These are phyloP conservation scores for Phalacrocorax carbo DNA, from an alignment of 2,113 vertebrate species.

Conservation along the genomic window DNA sequence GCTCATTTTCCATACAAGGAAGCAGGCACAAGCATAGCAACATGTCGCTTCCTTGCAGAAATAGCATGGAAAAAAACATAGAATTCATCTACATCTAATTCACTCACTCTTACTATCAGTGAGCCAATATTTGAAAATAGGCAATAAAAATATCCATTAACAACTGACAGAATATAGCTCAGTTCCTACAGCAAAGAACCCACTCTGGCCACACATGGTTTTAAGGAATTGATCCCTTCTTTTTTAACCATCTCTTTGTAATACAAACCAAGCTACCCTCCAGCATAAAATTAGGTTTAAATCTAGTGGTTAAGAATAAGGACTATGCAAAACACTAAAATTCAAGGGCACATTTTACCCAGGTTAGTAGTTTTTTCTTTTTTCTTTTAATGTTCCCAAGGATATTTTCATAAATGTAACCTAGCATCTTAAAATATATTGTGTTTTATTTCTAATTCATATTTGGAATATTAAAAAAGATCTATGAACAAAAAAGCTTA, in stretches of 20 bases:
- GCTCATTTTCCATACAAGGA: background rate
- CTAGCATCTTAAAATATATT: background rate
- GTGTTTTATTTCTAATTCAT: background rate
- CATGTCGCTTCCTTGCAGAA: background rate
- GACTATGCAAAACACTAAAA: background rate
- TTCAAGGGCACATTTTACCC: background rate
- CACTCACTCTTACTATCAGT: background rate
- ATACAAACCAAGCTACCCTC: background rate
- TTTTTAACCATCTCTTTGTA: background rate
- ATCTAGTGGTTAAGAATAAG: background rate
- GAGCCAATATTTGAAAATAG: background rate
- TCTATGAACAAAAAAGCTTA: background rate
- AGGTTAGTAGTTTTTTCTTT: background rate
- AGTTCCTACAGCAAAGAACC: background rate
- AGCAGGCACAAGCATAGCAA: background rate
- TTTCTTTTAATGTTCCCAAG: background rate
- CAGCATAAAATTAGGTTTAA: background rate
- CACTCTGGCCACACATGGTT: background rate
- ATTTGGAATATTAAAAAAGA: background rate
- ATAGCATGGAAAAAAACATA: background rate
- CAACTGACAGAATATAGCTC: background rate
- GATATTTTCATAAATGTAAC: background rate
- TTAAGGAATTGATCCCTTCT: background rate
- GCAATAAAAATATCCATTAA: background rate
- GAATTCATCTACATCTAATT: background rate